phyloP scores from a whole-genome alignment of 2,113 vertebrate genomes.

The Pteropus alecto region DNA sequence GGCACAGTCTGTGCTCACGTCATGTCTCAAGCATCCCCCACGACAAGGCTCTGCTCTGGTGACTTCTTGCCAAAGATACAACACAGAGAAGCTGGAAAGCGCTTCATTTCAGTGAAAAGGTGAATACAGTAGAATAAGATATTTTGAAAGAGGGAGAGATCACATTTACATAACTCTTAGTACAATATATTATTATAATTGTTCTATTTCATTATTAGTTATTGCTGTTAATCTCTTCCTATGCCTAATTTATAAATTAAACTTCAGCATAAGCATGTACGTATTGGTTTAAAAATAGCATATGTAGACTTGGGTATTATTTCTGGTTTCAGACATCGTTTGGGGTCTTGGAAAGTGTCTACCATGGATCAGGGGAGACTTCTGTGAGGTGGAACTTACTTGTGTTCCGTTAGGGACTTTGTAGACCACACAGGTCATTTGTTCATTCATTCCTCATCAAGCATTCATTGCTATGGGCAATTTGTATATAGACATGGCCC shows the following conservation, averaged over 20 bases:
- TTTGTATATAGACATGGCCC: not conserved
- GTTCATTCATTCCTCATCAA: not conserved
- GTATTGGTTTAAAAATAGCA: not conserved
- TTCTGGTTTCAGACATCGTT: not conserved
- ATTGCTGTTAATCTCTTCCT: not conserved
- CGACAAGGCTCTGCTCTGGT: rapidly evolving
- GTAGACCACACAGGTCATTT: not conserved
- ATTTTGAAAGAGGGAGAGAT: not conserved
- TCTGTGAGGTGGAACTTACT: not conserved
- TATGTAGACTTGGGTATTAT: not conserved
- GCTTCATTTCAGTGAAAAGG: not conserved
- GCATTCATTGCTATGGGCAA: not conserved
- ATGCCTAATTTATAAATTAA: not conserved
- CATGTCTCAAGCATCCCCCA: rapidly evolving
- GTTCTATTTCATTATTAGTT: not conserved
- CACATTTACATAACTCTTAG: not conserved
- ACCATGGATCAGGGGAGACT: too few relatives aligned
- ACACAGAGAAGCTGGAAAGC: too few relatives aligned
- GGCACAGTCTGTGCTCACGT: too few relatives aligned
- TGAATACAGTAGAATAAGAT: not conserved
- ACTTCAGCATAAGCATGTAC: not conserved
- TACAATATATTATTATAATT: not conserved
- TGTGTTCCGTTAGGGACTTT: not conserved
- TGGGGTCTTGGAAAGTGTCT: too few relatives aligned
- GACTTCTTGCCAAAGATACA: too few relatives aligned